Evolutionary conservation across 1,140 invertebrate species (phyloP).

Genomic region (Drosophila lini): DNA sequence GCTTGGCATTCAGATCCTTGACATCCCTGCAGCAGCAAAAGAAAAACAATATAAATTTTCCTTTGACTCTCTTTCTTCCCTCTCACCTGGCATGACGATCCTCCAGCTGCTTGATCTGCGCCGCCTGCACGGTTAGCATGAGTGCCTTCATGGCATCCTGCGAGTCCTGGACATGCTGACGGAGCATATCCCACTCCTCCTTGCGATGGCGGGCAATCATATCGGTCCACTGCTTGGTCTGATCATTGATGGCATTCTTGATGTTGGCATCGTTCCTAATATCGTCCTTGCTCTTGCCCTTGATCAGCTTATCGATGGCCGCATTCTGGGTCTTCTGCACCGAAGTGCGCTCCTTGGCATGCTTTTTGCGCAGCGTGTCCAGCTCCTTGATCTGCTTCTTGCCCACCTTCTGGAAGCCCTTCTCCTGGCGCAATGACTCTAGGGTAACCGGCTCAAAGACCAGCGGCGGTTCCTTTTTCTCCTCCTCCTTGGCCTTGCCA

Average conservation of each 20-base stretch:
- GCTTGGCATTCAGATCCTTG: conserved; percentile 97
- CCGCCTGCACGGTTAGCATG: conserved; percentile 92
- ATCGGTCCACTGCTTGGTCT: conserved; percentile 97
- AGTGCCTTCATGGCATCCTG: conserved; percentile 93
- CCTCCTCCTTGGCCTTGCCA: conserved; percentile 88
- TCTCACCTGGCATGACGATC: conserved; percentile 93
- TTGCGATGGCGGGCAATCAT: conserved; percentile 94
- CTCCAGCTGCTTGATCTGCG: conserved; percentile 96
- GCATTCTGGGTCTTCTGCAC: conserved; percentile 97
- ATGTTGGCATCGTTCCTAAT: conserved; percentile 91
- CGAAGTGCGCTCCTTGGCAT: conserved; percentile 95
- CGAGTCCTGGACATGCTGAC: conserved; percentile 93
- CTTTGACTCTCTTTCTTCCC: neutral
- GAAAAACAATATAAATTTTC: conserved; percentile 5
- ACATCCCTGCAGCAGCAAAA: conserved; percentile 90
- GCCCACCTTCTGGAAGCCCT: conserved; percentile 96
- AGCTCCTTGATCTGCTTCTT: conserved; percentile 98
- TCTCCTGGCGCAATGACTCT: conserved; percentile 95
- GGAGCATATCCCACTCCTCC: conserved; percentile 95
- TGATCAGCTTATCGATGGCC: conserved; percentile 97
- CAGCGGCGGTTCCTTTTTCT: conserved; percentile 89
- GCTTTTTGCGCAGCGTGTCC: conserved; percentile 95
- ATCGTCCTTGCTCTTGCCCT: conserved; percentile 95
- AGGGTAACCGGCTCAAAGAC: conserved; percentile 97
- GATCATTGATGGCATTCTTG: conserved; percentile 92